Base-by-base conservation (phyloP, 2,113 vertebrate species). In the Myrmecophaga tridactyla region DNA sequence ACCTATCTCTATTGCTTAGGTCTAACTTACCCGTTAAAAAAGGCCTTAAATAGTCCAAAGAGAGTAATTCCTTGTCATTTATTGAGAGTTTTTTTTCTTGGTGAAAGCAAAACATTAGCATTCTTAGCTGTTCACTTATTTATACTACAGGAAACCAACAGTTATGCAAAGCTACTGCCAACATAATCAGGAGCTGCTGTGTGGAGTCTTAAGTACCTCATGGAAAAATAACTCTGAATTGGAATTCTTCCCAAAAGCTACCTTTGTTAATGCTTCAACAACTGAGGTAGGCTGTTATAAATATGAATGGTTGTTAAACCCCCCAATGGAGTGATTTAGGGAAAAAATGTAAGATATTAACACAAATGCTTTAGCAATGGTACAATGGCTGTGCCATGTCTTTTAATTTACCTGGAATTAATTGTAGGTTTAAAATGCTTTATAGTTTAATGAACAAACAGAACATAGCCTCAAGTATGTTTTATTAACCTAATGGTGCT, bases 211-310 rank as follows among this genome's bases (percentile, higher is more conserved):
- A 96, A 96, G 85, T 96, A 96, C 92, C 65, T 97, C 96, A 95
- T 92, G 96, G 96, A 98, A 91, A 98, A 98, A 96, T 94, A 98
- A 97, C 83, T 97, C 93, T 93, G 90, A 96, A 94, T 94, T 98
- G 96, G 96, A 96, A 92, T 94, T 98, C 94, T 97, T 96, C 85
- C 94, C 87, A 70, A 87, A 90, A 96, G 86, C 36, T 80, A 95
- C 94, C 96, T 96, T 97, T 27, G 2, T 94, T 95, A 97, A 93
- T 83, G 84, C 96, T 97, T 91, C 78, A 92, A 96, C 51, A 96
- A 97, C 58, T 67, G 58, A 97, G 82, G 72, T 85, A 95, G 92
- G 82, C 69, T 87, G 93, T 97, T 96, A 96, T 94, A 98, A 97
- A 97, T 11, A 56, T 85, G 94, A 97, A 96, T 39, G 94, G 86